Base-by-base conservation (phyloP, 2,888 invertebrate genomes). In the Urechis unicinctus region DNA sequence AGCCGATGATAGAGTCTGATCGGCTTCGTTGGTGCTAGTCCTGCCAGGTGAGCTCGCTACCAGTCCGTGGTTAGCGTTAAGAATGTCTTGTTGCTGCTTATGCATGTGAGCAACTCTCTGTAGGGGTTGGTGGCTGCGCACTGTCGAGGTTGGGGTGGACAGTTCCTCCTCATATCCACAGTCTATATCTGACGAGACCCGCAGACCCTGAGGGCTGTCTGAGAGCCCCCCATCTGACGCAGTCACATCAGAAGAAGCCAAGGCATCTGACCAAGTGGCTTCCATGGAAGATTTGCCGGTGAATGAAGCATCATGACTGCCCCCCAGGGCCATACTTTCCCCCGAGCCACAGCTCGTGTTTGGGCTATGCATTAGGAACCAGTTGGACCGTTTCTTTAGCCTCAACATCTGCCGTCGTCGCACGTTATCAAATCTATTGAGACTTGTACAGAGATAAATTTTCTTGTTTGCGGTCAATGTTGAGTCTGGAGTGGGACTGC, bases 381-480 rank as follows among this genome's bases (percentile, higher is more conserved):
- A 97, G 82, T 96, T 94, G 59, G 94, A 94, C 68, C 96, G 86
- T 66, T 94, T 93, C 78, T 91, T 86, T 91, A 97, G 93, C 69
- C 96, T 85, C 77, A 91, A 91, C 64, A 94, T 88, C 83, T 97
- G 96, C 76, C 93, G 85, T 82, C 72, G 68, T 53, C 72, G 73
- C n/a, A 78, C 74, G 28, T 72, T 70, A 61, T 77, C 75, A 60
- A 73, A 75, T 26, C 76, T 62, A 61, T 71, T 73, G 44, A 75
- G 67, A 59, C 74, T 73, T 25, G 59, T 53, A 4, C 48, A 53
- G 9, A 53, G 57, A 31, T 57, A 57, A 41, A 57, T 53, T 6
- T 49, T 46, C 44, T 59, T 59, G 41, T 26, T 53, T 30, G 52
- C 36, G 17, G 55, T 43, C n/a, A 55, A 42, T 5, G 9, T 17